Evolutionary conservation across 2,797 vertebrate species (phyloP), one percentile per base, ranked within the genome.

Genomic region (Galaxias olidus): DNA sequence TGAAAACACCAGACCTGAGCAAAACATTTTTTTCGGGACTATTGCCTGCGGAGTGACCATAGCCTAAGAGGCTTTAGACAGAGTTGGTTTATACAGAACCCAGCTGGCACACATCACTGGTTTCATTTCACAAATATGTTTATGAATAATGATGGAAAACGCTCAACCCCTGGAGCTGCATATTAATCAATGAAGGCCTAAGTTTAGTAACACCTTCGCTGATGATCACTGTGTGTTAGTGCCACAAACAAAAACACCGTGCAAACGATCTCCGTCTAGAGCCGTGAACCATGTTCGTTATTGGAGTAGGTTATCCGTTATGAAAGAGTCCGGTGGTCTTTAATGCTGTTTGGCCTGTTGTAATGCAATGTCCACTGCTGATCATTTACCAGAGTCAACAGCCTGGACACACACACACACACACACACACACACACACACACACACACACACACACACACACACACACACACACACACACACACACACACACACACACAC

Each of bases 301-400:
- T 19, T 59, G 71, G 63, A 54, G 59, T 71, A 74, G 67, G 65
- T 58, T 49, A 63, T 66, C 63, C 73, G 82, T 84, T 83, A 83
- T 83, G 72, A 3, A 44, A 0, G 52, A 57, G 8, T 40, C 61
- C 66, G 71, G 43, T 9, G 45, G 20, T 54, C 43, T 12, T 30
- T 30, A 30, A 30, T 30, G 13, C 52, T 12, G 42, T n/a, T 6
- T 63, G 63, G 73, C 71, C 71, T 82, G 78, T 82, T 14, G 65
- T 60, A 80, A 83, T 62, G 68, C 76, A 69, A 68, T 65, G 0
- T 7, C 18, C 2, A 6, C n/a, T 68, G 81, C 76, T 80, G 86
- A 89, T 79, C 81, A 89, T 89, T 89, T 75, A 86, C 83, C 63
- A 41, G 75, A 81, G 79, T 88, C 84, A 88, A 86, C 0, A 17